These are phyloP conservation scores for Cheiracanthium punctorium DNA, from an alignment of 2,888 invertebrate genomes.

Conservation along the genomic window DNA sequence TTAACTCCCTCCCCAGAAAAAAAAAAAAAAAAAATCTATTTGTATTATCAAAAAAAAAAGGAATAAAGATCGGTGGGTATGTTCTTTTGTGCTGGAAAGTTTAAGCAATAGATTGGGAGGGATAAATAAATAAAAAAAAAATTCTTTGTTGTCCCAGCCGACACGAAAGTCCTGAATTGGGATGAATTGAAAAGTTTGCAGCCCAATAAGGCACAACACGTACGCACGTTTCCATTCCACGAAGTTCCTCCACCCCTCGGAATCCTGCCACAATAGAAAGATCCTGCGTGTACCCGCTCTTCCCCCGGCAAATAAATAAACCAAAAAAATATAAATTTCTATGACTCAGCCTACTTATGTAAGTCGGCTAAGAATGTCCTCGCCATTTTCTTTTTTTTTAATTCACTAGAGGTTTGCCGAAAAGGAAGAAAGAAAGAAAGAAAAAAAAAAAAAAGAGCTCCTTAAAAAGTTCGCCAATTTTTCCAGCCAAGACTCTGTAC, in stretches of 20 bases:
- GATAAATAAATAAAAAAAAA: not conserved
- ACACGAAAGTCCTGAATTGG: not conserved
- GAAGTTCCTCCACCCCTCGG: not conserved
- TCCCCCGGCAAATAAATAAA: conserved; percentile 44
- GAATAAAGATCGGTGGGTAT: too few species aligned
- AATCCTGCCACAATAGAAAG: conserved; percentile 11
- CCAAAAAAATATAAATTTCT: conserved; percentile 25
- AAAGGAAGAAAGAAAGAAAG: too few species aligned
- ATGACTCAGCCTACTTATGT: conserved; percentile 61
- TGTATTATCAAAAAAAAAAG: too few species aligned
- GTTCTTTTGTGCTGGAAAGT: too few species aligned
- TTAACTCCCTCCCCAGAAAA: too few species aligned
- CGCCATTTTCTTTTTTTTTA: conserved; percentile 19
- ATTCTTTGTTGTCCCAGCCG: conserved; percentile 4
- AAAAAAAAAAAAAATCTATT: too few species aligned
- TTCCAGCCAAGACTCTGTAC: conserved; percentile 34
- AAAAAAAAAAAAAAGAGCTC: conserved; percentile 9
- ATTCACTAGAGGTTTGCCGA: conserved; percentile 33
- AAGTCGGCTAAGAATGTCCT: conserved; percentile 44
- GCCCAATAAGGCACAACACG: not conserved
- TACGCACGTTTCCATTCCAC: not conserved
- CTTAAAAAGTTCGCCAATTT: conserved; percentile 46
- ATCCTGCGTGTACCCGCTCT: conserved; percentile 36
- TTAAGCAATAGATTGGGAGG: too few species aligned
- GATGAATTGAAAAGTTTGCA: not conserved